Conservation (phyloP, 53 echinoderm and acorn worm species). For the Stichopus horrens region DNA sequence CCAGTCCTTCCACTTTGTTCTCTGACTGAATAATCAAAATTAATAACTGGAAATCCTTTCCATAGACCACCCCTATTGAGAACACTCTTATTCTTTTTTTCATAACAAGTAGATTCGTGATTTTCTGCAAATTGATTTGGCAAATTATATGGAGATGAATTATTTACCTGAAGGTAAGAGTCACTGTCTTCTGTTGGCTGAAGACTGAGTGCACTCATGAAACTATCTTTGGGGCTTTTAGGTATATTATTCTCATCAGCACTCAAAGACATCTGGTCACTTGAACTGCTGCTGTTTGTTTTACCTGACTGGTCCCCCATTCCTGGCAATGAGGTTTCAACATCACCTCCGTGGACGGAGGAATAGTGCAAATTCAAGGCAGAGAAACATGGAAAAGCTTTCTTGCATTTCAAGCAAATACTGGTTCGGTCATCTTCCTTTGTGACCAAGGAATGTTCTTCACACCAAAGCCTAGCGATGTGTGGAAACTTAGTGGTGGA, state of each 20-base stretch:
- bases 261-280: not conserved
- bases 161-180: not conserved
- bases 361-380: slow-evolving; percentile 72
- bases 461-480: slow-evolving; percentile 95
- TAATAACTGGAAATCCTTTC: slow-evolving; percentile 31
- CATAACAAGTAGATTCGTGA: not conserved
- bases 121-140: not conserved
- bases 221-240: slow-evolving; percentile 28
- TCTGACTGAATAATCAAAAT: not conserved
- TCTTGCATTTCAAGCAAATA: slow-evolving; percentile 70
- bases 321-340: not conserved
- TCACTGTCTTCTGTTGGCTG: slow-evolving; percentile 23
- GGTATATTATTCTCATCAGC: not conserved
- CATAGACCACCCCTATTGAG: slow-evolving; percentile 12
- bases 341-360: not conserved
- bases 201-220: slow-evolving; percentile 40
- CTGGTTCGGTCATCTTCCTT: slow-evolving; percentile 53
- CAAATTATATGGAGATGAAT: not conserved
- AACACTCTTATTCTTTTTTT: not conserved
- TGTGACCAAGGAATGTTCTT: slow-evolving; percentile 66
- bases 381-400: slow-evolving; percentile 85
- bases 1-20: slow-evolving; percentile 21
- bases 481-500: slow-evolving; percentile 87
- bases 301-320: not conserved
- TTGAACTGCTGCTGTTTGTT: not conserved